Evolutionary conservation across 1,140 invertebrate species (phyloP).

Genomic region (Pseudomyrmex concolor): DNA sequence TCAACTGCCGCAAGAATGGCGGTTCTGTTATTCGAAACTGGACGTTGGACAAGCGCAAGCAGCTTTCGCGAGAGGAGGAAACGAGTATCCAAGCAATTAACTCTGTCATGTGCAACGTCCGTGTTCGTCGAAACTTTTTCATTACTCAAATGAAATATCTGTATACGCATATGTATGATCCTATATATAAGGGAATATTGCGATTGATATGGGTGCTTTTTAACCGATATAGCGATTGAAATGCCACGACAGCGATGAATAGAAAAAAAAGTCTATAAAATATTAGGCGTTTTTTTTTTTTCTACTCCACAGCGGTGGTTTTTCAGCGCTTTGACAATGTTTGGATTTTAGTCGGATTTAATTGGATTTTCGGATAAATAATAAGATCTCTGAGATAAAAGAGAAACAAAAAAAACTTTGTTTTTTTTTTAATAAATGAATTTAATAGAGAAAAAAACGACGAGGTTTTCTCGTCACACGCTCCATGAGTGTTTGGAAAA

Average conservation of each 20-base stretch:
- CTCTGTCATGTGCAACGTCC: slow-evolving; percentile 61
- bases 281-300: slow-evolving; percentile 37
- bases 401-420: too few species aligned
- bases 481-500: too few species aligned
- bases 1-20: slow-evolving; percentile 71
- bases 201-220: slow-evolving; percentile 49
- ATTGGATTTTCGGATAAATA: neutral
- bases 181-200: slow-evolving; percentile 38
- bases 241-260: slow-evolving; percentile 22
- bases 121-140: slow-evolving; percentile 61
- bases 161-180: slow-evolving; percentile 34
- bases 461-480: neutral
- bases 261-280: slow-evolving; percentile 37
- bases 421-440: neutral
- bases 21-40: slow-evolving; percentile 60
- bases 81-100: slow-evolving; percentile 61
- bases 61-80: slow-evolving; percentile 59
- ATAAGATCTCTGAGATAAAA: too few species aligned
- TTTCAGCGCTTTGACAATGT: neutral
- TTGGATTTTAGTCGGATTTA: neutral
- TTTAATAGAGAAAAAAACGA: neutral
- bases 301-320: neutral
- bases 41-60: slow-evolving; percentile 59
- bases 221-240: slow-evolving; percentile 29
- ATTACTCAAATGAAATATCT: slow-evolving; percentile 62